Conservation (phyloP, 2,797 vertebrate species). For the Alca torda region DNA sequence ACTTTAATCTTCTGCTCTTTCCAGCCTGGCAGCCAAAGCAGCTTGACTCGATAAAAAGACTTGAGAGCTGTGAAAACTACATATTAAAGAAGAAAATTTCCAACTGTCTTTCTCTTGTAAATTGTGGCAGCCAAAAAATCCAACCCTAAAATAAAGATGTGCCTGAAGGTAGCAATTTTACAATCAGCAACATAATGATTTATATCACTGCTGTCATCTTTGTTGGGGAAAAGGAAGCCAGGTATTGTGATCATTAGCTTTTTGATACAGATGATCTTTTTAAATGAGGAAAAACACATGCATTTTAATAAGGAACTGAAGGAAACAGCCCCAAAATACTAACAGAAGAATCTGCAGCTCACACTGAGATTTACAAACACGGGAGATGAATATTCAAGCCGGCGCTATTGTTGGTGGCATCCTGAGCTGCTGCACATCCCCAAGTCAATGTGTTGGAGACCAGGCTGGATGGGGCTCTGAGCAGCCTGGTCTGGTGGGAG, state of each 20-base stretch:
- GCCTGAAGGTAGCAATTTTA: slow-evolving; percentile 66
- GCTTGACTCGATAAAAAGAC: slow-evolving; percentile 39
- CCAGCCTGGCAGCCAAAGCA: slow-evolving; percentile 47
- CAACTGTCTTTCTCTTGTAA: slow-evolving; percentile 35
- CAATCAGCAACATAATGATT: slow-evolving; percentile 54
- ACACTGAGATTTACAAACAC: not conserved
- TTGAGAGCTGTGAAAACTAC: slow-evolving; percentile 45
- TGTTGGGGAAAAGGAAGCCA: slow-evolving; percentile 63
- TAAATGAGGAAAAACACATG: slow-evolving; percentile 52
- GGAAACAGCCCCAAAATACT: slow-evolving; percentile 13
- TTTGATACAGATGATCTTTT: slow-evolving; percentile 54
- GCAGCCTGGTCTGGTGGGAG: no score
- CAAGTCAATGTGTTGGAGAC: not conserved
- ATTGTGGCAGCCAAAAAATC: slow-evolving; percentile 55
- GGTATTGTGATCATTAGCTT: slow-evolving; percentile 67
- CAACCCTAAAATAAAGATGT: slow-evolving; percentile 49
- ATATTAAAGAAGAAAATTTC: slow-evolving; percentile 37
- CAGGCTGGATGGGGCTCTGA: not conserved
- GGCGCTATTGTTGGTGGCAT: not conserved
- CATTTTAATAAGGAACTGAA: slow-evolving; percentile 47
- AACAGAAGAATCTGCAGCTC: not conserved
- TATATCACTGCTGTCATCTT: slow-evolving; percentile 59
- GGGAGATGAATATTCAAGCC: not conserved
- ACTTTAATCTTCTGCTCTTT: slow-evolving; percentile 30
- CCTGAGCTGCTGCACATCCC: not conserved